A percentile compares a stretch with the other conserved stretches of the same genome.
Conservation (phyloP, 2,797 vertebrate species). For the Lepidocolaptes lacrymiger region DNA sequence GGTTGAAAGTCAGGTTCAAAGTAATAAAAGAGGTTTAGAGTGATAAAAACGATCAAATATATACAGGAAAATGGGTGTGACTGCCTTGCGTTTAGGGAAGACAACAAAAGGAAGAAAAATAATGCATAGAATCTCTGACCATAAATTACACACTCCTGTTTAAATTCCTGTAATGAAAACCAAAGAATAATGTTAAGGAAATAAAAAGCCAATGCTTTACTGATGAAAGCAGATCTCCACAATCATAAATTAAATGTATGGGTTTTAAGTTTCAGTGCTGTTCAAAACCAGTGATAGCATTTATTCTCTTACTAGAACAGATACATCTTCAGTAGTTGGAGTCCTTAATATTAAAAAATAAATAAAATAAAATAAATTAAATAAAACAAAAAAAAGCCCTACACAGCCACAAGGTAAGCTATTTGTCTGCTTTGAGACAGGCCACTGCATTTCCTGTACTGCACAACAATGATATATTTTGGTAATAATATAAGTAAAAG, state of each 20-base stretch:
- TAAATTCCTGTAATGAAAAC: neutral
- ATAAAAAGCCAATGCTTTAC: neutral
- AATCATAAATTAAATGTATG: neutral
- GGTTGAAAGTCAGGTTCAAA: neutral
- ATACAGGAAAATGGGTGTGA: neutral
- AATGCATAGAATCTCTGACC: neutral
- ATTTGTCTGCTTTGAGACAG: neutral
- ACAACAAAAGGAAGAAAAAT: neutral
- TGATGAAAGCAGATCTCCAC: neutral
- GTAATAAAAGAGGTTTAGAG: neutral
- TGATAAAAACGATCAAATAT: neutral
- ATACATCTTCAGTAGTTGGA: neutral
- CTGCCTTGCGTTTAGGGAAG: neutral
- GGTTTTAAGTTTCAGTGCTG: neutral
- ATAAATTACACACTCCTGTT: neutral
- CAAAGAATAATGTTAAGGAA: neutral
- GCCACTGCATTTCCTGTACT: neutral
- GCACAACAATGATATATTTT: neutral
- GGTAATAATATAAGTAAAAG: neutral
- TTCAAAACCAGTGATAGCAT: neutral
- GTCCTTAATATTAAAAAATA: neutral
- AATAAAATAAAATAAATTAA: too few relatives aligned
- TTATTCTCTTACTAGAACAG: neutral
- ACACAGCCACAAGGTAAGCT: neutral
- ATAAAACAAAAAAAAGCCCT: neutral